Base-by-base conservation (phyloP, 1,140 invertebrate species). In the Hestina assimilis region DNA sequence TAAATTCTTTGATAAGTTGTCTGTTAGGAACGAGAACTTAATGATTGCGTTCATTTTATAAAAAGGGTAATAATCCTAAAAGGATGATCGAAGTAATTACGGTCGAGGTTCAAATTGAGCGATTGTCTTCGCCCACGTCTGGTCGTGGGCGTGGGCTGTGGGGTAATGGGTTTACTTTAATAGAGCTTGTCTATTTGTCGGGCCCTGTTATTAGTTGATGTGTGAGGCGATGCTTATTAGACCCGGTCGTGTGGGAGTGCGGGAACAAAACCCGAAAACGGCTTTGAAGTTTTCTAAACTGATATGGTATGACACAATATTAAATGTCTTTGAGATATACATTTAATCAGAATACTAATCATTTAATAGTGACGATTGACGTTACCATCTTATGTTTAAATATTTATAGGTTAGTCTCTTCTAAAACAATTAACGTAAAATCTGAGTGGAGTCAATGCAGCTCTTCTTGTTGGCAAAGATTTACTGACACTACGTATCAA, bases 41-140 rank as follows among this genome's bases (percentile, higher is more conserved):
- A 3, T n/a, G n/a, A 31, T 31, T 31, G 12, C 3, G 29, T 19
- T 19, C 6, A 38, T 19, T 38, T 38, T 38, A 38, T 38, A 19
- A 38, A 38, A 42, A 24, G 40, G 40, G 21, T 15, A 26, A 42
- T 51, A 9, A n/a, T 38, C 21, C 41, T 51, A 38, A 59, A 59
- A 59, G 47, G 41, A 38, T 58, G 47, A 38, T 26, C 28, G 14
- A 14, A 52, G 56, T 51, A 51, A 59, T 59, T 59, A 52, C 38
- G 33, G 33, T 35, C 31, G 45, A 51, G 26, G 45, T 59, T 59
- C 51, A 68, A 68, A 68, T 65, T 68, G 66, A 68, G 66, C 50
- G 59, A 62, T 68, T 52, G 59, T 60, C 51, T 56, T 59, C 56
- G 35, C 66, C 65, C 53, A 68, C 62, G 62, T 43, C 29, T 59